Conservation (phyloP, 2,888 invertebrate genomes). For the Macrophya annulata region DNA sequence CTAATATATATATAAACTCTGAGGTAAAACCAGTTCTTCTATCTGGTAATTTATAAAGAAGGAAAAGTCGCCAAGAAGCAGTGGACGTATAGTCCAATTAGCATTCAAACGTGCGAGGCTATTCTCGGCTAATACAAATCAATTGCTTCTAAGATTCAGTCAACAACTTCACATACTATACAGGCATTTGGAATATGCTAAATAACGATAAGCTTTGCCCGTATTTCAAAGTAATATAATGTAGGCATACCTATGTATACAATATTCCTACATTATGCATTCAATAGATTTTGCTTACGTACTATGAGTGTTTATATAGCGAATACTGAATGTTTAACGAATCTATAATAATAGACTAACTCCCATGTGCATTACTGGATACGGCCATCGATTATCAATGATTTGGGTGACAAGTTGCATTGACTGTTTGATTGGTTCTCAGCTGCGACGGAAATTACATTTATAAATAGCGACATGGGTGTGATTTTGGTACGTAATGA, state of each 20-base stretch:
- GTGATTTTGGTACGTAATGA: background rate
- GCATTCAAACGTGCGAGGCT: no score
- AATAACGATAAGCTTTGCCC: background rate
- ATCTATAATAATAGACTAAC: background rate
- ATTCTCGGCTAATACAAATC: background rate
- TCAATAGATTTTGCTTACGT: background rate
- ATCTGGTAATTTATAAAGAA: background rate
- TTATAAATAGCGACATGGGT: background rate
- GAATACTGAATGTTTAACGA: background rate
- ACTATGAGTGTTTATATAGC: background rate
- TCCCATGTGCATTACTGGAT: background rate
- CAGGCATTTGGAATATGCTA: background rate
- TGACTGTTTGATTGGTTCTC: background rate
- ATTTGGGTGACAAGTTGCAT: background rate
- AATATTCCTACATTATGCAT: background rate
- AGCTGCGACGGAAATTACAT: background rate
- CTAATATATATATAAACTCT: background rate
- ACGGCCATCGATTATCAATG: constrained; percentile 30
- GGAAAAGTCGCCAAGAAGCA: background rate
- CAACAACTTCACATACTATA: background rate
- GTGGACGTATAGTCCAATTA: no score
- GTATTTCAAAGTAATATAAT: background rate
- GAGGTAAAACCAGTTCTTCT: background rate
- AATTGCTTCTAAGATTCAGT: background rate
- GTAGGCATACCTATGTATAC: background rate